Evolutionary conservation across 2,797 vertebrate genomes (phyloP).

Genomic region (Xiphophorus birchmanni): DNA sequence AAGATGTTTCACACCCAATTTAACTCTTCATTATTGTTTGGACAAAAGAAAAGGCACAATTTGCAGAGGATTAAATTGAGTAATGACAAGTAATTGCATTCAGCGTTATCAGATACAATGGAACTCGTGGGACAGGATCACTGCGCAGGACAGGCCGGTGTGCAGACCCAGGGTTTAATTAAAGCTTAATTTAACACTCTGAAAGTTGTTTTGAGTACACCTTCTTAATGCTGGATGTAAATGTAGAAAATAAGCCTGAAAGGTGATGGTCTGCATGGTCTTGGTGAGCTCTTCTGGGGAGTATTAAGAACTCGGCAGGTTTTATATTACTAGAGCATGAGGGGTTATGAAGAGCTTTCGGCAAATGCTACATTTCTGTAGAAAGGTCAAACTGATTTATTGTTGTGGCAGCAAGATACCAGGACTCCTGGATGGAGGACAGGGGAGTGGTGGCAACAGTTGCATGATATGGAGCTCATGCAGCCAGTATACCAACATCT

Average conservation of each 20-base stretch:
- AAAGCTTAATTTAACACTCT: neutral
- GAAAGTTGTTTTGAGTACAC: neutral
- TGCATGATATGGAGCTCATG: neutral
- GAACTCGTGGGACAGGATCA: neutral
- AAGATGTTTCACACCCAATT: conserved; percentile 75
- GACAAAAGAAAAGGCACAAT: conserved; percentile 48
- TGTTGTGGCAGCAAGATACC: neutral
- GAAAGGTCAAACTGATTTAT: neutral
- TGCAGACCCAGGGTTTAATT: neutral
- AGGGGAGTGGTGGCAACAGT: neutral
- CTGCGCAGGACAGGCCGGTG: neutral
- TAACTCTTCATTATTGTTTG: conserved; percentile 69
- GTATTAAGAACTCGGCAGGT: neutral
- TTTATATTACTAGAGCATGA: neutral
- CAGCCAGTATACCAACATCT: neutral
- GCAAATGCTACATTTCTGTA: neutral
- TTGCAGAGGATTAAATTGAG: conserved; percentile 45
- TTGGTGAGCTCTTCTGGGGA: neutral
- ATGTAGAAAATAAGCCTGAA: neutral
- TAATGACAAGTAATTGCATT: conserved; percentile 33
- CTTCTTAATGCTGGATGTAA: neutral
- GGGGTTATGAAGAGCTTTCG: neutral
- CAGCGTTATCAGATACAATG: neutral
- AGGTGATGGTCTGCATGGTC: neutral
- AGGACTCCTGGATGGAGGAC: neutral